Percentiles rank a stretch among this genome's conserved stretches.
phyloP scores from a whole-genome alignment of 2,797 vertebrate species.

The Hydrocynus forskahlii region DNA sequence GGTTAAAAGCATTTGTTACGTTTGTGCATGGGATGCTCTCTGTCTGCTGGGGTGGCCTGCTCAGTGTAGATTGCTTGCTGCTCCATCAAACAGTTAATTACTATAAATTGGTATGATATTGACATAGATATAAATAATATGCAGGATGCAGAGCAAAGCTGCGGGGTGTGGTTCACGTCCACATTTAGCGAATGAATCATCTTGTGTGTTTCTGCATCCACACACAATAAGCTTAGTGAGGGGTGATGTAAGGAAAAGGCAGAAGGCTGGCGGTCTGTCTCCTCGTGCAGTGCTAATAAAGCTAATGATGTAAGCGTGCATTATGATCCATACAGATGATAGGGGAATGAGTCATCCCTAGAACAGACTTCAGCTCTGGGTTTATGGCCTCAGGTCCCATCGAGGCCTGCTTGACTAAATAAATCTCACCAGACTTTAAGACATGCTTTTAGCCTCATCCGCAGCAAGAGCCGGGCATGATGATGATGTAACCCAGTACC shows the following conservation, averaged over 20 bases:
- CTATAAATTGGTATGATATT: slow-evolving; percentile 26
- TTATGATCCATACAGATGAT: slow-evolving; percentile 59
- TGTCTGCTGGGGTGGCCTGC: slow-evolving; percentile 1
- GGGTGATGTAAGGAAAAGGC: slow-evolving; percentile 47
- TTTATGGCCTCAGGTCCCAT: slow-evolving; percentile 57
- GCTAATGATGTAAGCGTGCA: slow-evolving; percentile 57
- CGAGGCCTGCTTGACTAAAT: slow-evolving; percentile 55
- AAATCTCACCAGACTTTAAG: slow-evolving; percentile 54
- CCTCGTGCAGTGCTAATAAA: slow-evolving; percentile 48
- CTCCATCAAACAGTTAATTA: slow-evolving; percentile 52
- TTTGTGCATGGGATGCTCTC: slow-evolving; percentile 31
- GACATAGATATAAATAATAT: slow-evolving; percentile 34
- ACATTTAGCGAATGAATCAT: slow-evolving; percentile 39
- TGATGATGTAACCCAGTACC: slow-evolving; percentile 47
- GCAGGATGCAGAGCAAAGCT: slow-evolving; percentile 24
- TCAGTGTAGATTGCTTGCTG: not conserved
- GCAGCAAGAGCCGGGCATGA: slow-evolving; percentile 29
- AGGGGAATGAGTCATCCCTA: slow-evolving; percentile 58
- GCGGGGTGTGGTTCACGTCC: slow-evolving; percentile 17
- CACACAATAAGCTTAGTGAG: slow-evolving; percentile 32
- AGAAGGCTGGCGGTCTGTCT: slow-evolving; percentile 43
- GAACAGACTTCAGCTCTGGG: slow-evolving; percentile 44
- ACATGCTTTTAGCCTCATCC: slow-evolving; percentile 56
- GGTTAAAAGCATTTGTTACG: slow-evolving; percentile 1
- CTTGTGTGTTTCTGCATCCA: slow-evolving; percentile 13